These are phyloP conservation scores for Etheostoma cragini DNA, from an alignment of 2,113 vertebrate species.

Conservation along the genomic window DNA sequence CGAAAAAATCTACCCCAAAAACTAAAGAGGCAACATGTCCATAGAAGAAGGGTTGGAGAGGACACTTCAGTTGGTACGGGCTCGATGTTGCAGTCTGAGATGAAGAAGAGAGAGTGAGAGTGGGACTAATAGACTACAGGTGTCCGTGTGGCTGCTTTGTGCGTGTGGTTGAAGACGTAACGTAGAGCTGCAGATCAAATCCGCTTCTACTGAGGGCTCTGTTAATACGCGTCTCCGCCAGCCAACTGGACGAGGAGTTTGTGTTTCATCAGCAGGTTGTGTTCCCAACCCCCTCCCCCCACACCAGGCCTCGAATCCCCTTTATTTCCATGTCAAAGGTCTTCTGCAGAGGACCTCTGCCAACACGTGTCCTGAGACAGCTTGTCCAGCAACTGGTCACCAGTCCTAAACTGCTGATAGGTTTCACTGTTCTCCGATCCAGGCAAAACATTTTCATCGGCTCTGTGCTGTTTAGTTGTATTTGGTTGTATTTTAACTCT, in stretches of 20 bases:
- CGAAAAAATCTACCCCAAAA: conserved; percentile 99
- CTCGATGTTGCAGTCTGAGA: conserved; percentile 21
- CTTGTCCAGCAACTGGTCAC: conserved; percentile 25
- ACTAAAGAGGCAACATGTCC: conserved; percentile 71
- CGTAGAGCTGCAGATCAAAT: conserved; percentile 5
- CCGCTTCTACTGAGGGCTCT: conserved; percentile 1
- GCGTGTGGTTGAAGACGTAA: conserved; percentile 7
- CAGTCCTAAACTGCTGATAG: conserved; percentile 23
- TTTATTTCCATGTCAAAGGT: conserved; percentile 59
- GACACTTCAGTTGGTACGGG: background rate
- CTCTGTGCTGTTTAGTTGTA: conserved; percentile 73
- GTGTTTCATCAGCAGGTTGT: conserved; percentile 21
- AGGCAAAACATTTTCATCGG: conserved; percentile 53
- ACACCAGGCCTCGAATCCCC: conserved; percentile 1
- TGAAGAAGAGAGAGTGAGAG: background rate
- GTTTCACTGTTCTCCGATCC: conserved; percentile 20
- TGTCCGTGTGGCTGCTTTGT: conserved; percentile 11
- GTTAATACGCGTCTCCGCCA: conserved; percentile 8
- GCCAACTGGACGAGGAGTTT: conserved; percentile 46
- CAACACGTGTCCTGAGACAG: conserved; percentile 18
- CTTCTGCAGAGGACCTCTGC: conserved; percentile 1
- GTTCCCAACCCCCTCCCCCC: background rate
- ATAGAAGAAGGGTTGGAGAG: background rate
- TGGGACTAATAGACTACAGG: conserved; percentile 13
- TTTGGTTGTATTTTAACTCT: conserved; percentile 70